Evolutionary conservation across 1,140 invertebrate genomes (phyloP), one percentile per base, ranked within the genome.

Genomic region (Tetranychus urticae): DNA sequence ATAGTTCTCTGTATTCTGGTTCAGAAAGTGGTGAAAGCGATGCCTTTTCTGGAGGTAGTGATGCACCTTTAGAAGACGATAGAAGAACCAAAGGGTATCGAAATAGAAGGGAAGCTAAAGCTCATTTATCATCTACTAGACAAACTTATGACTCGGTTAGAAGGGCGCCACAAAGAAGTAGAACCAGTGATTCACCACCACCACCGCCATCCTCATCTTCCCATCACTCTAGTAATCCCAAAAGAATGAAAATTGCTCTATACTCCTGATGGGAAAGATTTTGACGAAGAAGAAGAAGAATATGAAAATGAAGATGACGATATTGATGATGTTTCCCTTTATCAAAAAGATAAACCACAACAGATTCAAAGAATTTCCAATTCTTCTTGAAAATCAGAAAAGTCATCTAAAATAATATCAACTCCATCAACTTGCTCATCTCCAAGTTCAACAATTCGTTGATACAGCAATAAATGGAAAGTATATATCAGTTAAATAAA

Each of bases 401-500:
- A 13, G n/a, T 13, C 33, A 48, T 42, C 14, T 58, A 56, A n/a
- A 64, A 58, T 56, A 48, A 37, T 31, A 64, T 23, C 23, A 23
- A 23, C 23, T 23, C 6, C n/a, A n/a, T 8, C 4, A 52, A 23
- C 31, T 52, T 5, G 14, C 6, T 52, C 48, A 52, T 52, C 48
- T 5, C 14, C 48, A 52, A 33, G 6, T 58, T 39, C 10, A 10
- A 58, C 67, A 23, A 23, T 23, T 88, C 87, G 34, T n/a, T n/a
- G n/a, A n/a, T n/a, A n/a, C n/a, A n/a, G n/a, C n/a, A n/a, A n/a
- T n/a, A n/a, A n/a, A n/a, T n/a, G n/a, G n/a, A n/a, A n/a, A n/a
- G n/a, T n/a, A n/a, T n/a, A n/a, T n/a, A n/a, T n/a, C n/a, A n/a
- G n/a, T n/a, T n/a, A n/a, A n/a, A n/a, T n/a, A n/a, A n/a, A n/a